Evolutionary conservation across 2,797 vertebrate species (phyloP).

Genomic region (Thaleichthys pacificus): DNA sequence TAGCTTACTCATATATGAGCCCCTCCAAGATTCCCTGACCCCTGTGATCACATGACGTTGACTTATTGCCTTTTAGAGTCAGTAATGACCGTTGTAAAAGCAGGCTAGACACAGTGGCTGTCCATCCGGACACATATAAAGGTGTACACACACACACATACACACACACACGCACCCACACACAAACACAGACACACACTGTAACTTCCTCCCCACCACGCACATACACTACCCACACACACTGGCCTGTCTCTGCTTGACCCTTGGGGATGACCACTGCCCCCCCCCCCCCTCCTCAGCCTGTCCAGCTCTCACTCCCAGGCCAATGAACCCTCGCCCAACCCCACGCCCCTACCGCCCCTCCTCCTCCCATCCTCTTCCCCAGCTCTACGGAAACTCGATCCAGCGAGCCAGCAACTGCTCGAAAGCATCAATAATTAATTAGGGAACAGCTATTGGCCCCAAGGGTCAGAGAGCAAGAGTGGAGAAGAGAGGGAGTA

Average conservation of each 20-base stretch:
- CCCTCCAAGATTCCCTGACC: slow-evolving; percentile 11
- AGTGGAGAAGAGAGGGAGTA: slow-evolving; percentile 26
- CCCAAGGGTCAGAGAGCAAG: slow-evolving; percentile 78
- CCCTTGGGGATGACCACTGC: slow-evolving; percentile 60
- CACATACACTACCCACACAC: slow-evolving; percentile 2
- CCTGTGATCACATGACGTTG: slow-evolving; percentile 40
- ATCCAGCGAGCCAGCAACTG: slow-evolving; percentile 76
- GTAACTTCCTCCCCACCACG: not conserved
- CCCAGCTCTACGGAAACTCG: slow-evolving; percentile 68
- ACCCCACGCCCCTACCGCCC: not conserved
- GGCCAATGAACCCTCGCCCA: slow-evolving; percentile 61
- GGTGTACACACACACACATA: slow-evolving; percentile 33
- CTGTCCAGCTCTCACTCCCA: slow-evolving; percentile 60
- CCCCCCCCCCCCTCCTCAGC: slow-evolving; percentile 58
- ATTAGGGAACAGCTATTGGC: slow-evolving; percentile 84
- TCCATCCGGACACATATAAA: slow-evolving; percentile 30
- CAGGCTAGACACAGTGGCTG: slow-evolving; percentile 23
- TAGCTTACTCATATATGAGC: not conserved
- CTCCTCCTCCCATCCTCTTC: slow-evolving; percentile 32
- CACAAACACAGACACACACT: slow-evolving; percentile 14
- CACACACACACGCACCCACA: slow-evolving; percentile 19
- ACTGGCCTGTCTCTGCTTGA: slow-evolving; percentile 29
- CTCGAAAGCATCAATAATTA: slow-evolving; percentile 87
- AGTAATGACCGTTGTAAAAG: slow-evolving; percentile 48
- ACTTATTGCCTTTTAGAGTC: slow-evolving; percentile 45